phyloP scores from a whole-genome alignment of 2,797 vertebrate genomes.

The Hydrocynus forskahlii region DNA sequence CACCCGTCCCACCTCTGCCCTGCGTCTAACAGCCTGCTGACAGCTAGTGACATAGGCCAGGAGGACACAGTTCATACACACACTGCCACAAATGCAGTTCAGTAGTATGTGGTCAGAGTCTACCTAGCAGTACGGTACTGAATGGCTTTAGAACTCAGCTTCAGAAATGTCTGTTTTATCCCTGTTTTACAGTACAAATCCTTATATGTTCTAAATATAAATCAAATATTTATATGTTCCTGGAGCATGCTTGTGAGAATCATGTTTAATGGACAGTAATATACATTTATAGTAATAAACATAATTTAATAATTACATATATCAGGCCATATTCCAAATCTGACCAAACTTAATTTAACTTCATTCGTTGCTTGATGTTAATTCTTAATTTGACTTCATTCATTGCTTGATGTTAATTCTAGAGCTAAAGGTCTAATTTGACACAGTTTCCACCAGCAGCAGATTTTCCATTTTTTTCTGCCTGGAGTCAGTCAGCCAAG shows the following conservation, averaged over 20 bases:
- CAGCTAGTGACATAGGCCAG: slow-evolving; percentile 24
- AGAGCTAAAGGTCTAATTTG: no score
- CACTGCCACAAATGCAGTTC: not conserved
- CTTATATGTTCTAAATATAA: no score
- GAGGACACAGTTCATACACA: not conserved
- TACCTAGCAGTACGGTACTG: not conserved
- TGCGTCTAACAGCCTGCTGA: slow-evolving; percentile 31
- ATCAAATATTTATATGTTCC: not conserved
- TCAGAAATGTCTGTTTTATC: not conserved
- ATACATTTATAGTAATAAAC: no score
- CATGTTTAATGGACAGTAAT: not conserved
- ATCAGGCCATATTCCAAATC: no score
- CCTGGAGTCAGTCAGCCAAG: no score
- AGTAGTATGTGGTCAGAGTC: not conserved
- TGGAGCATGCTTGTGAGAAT: not conserved
- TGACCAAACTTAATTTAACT: no score
- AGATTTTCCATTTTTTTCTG: no score
- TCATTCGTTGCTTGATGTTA: no score
- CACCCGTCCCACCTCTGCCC: not conserved
- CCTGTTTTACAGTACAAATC: not conserved
- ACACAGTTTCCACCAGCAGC: no score
- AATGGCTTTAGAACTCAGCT: not conserved
- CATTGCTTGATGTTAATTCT: no score
- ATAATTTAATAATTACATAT: no score
- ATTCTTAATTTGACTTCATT: no score